phyloP scores from a whole-genome alignment of 2,888 invertebrate species.

The Chrysomela aeneicollis region DNA sequence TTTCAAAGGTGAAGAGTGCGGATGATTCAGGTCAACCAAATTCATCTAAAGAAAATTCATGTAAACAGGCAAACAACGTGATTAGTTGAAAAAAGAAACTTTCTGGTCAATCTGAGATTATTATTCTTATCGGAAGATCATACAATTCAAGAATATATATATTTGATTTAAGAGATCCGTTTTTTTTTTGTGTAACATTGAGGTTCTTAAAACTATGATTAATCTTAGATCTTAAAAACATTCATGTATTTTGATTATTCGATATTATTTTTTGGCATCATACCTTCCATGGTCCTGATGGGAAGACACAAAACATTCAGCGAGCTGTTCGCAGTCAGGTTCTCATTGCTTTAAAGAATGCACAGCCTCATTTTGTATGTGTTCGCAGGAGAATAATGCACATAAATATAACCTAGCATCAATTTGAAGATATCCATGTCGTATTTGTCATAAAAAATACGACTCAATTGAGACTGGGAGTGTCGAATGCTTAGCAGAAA shows the following conservation, averaged over 20 bases:
- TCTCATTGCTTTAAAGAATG: background rate
- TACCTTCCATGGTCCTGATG: conserved; percentile 16
- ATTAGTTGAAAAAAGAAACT: too few species aligned
- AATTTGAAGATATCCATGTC: background rate
- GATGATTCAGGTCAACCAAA: too few species aligned
- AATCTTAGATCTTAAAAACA: conserved; percentile 31
- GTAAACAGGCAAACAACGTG: too few species aligned
- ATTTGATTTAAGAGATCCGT: too few species aligned
- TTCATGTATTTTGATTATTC: conserved; percentile 35
- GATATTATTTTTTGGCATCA: conserved; percentile 24
- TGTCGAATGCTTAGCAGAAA: conserved; percentile 60
- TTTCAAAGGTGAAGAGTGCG: too few species aligned
- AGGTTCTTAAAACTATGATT: conserved; percentile 54
- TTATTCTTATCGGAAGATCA: too few species aligned
- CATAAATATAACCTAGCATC: conserved; percentile 11
- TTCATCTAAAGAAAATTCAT: too few species aligned
- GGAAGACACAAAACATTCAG: background rate
- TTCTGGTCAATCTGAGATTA: too few species aligned
- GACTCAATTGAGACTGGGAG: conserved; percentile 42
- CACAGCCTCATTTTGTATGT: conserved; percentile 3
- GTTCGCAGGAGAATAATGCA: conserved; percentile 1
- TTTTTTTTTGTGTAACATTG: too few species aligned
- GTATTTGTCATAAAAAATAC: conserved; percentile 37
- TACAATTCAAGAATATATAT: too few species aligned
- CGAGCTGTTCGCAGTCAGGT: background rate